phyloP scores from a whole-genome alignment of 2,797 vertebrate genomes.

The Platyrinchus mystaceus region DNA sequence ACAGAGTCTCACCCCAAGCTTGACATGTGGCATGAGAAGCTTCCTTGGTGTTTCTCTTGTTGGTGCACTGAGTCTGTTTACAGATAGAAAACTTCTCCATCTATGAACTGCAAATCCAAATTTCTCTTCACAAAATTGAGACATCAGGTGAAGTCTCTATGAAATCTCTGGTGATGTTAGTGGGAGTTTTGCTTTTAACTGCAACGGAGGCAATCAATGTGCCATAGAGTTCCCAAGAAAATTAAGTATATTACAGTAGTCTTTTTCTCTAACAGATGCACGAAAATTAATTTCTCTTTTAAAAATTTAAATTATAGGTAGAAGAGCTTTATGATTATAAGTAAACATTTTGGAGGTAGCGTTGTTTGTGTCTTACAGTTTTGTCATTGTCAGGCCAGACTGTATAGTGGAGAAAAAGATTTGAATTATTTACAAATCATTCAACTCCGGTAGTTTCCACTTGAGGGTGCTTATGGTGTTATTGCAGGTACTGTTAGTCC shows the following conservation, averaged over 20 bases:
- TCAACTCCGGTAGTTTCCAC: background rate
- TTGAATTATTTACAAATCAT: background rate
- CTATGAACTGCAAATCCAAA: background rate
- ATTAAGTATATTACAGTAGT: background rate
- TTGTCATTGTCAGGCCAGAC: background rate
- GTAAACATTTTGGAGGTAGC: background rate
- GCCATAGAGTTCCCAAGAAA: background rate
- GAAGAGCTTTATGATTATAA: background rate
- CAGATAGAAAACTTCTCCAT: background rate
- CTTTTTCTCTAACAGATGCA: background rate
- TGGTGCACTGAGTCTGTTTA: background rate
- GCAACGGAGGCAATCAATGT: background rate
- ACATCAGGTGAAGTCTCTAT: background rate
- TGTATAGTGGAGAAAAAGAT: background rate
- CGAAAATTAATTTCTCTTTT: background rate
- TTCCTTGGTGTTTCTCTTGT: background rate
- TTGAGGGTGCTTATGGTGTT: background rate
- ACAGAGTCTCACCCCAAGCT: background rate
- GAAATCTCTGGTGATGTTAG: rapidly evolving
- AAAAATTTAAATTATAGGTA: background rate
- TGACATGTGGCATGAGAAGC: background rate
- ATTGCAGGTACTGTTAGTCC: background rate
- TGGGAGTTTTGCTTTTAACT: background rate
- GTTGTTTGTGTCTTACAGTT: background rate
- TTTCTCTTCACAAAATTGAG: background rate